Conservation (phyloP, 2,797 vertebrate species). For the Artibeus jamaicensis region DNA sequence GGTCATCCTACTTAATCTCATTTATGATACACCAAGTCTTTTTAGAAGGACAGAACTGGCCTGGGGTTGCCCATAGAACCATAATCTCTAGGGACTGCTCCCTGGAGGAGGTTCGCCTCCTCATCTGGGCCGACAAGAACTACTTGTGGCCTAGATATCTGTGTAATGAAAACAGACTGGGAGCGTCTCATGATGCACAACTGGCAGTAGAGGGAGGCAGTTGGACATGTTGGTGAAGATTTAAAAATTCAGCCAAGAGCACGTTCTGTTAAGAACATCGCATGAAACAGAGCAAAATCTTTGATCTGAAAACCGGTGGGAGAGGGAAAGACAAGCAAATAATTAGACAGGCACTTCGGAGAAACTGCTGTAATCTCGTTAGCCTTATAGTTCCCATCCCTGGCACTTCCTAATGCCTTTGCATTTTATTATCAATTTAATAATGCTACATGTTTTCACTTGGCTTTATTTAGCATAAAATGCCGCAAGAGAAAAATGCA, state of each 20-base stretch:
- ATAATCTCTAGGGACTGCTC: background rate
- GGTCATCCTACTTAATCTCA: background rate
- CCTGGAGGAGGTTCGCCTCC: background rate
- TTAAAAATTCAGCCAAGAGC: background rate
- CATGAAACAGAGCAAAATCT: background rate
- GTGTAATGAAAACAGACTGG: background rate
- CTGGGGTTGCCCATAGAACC: background rate
- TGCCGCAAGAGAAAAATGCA: background rate
- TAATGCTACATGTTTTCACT: background rate
- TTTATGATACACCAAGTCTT: background rate
- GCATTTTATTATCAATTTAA: background rate
- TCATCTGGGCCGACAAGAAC: background rate
- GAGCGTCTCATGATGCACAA: background rate
- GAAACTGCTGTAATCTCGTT: background rate
- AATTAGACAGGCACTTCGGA: background rate
- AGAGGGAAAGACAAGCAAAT: background rate
- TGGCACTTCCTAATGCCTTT: background rate
- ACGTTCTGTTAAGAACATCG: background rate
- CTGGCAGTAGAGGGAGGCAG: background rate
- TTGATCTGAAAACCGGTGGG: background rate
- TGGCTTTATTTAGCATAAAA: background rate
- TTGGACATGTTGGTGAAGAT: background rate
- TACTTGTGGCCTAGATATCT: background rate
- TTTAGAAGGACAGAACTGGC: background rate
- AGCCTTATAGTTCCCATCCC: background rate